Evolutionary conservation across 2,113 vertebrate genomes (phyloP).

Genomic region (Nothobranchius furzeri): DNA sequence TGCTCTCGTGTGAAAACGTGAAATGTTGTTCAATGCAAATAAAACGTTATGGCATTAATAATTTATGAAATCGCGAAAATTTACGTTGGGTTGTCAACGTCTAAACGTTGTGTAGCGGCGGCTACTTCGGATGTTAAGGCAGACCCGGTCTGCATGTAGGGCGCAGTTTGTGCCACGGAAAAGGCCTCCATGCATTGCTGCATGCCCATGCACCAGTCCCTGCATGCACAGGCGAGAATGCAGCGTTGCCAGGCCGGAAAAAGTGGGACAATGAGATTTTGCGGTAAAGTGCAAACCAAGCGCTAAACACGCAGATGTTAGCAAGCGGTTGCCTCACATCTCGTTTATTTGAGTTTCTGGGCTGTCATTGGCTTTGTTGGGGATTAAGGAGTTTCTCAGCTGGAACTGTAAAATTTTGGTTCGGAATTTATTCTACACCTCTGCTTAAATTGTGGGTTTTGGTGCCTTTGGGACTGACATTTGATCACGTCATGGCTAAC

Average conservation of each 20-base stretch:
- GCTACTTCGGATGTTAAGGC: slow-evolving; percentile 21
- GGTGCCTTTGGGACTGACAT: neutral
- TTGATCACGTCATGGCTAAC: neutral
- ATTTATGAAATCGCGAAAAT: neutral
- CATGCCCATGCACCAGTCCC: slow-evolving; percentile 59
- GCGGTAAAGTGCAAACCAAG: neutral
- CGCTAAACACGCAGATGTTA: neutral
- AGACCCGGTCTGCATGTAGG: slow-evolving; percentile 7
- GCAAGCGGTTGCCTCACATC: slow-evolving; percentile 8
- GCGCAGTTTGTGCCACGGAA: slow-evolving; percentile 18
- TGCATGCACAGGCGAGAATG: slow-evolving; percentile 35
- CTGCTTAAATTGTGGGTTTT: neutral
- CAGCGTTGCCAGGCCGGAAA: slow-evolving; percentile 32
- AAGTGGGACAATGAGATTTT: slow-evolving; percentile 7
- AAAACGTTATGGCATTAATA: neutral
- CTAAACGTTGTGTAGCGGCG: neutral
- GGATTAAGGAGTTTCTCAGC: neutral
- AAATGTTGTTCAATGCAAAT: neutral
- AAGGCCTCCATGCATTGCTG: slow-evolving; percentile 54
- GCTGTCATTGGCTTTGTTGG: slow-evolving; percentile 36
- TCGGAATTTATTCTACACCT: neutral
- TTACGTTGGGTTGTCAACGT: neutral
- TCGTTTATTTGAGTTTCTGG: slow-evolving; percentile 10
- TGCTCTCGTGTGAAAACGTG: no score
- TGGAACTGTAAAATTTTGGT: neutral